phyloP scores from a whole-genome alignment of 53 echinoderm and acorn worm species.

The Echinometra lucunter region DNA sequence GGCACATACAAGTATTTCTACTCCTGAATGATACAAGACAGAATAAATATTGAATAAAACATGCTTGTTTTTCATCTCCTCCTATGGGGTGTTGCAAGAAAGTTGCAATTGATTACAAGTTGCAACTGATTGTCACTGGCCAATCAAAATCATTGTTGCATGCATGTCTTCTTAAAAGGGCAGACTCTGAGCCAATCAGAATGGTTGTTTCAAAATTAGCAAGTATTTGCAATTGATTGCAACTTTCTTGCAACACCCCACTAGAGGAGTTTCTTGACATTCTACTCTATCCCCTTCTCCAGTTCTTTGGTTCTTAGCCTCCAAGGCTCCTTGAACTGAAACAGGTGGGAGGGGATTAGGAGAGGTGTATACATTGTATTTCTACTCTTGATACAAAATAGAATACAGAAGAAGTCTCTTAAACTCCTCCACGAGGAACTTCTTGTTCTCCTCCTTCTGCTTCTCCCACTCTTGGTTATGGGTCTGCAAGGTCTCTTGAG shows the following conservation, averaged over 20 bases:
- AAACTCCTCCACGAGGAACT: constrained; percentile 77
- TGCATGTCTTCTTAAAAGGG: too few relatives aligned
- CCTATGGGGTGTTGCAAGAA: too few relatives aligned
- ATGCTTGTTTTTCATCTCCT: constrained; percentile 72
- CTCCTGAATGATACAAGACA: not conserved
- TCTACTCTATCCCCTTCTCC: constrained; percentile 60
- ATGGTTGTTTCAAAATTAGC: too few relatives aligned
- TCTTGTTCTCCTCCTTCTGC: constrained; percentile 74
- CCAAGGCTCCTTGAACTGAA: constrained; percentile 66
- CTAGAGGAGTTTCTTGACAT: constrained; percentile 75
- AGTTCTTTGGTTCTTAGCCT: constrained; percentile 58
- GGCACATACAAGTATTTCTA: too few relatives aligned
- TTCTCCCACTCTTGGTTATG: constrained; percentile 65
- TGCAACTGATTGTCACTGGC: too few relatives aligned
- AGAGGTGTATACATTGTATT: too few relatives aligned
- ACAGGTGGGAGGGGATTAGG: not conserved
- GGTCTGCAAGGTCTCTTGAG: constrained; percentile 60
- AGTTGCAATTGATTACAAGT: too few relatives aligned
- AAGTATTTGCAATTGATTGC: too few relatives aligned
- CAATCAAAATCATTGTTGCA: too few relatives aligned
- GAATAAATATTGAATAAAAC: not conserved
- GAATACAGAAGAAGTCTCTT: constrained; percentile 55
- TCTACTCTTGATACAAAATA: too few relatives aligned
- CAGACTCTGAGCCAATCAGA: too few relatives aligned
- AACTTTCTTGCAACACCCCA: too few relatives aligned